phyloP scores from a whole-genome alignment of 2,113 vertebrate species.

The Crotalus horridus region DNA sequence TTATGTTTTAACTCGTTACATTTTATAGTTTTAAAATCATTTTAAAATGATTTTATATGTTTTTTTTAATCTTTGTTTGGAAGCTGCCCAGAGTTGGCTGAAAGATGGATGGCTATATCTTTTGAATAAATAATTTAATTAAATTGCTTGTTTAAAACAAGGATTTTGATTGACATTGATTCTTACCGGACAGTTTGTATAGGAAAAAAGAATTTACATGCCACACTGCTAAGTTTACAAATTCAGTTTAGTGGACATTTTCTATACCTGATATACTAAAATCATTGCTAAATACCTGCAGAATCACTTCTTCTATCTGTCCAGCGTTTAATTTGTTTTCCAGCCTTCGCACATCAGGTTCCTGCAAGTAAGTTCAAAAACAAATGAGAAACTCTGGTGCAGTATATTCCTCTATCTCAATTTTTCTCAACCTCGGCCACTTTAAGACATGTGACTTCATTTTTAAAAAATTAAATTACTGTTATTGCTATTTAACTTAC shows the following conservation, averaged over 20 bases:
- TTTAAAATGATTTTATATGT: background rate
- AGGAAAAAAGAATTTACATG: background rate
- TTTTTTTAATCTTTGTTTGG: background rate
- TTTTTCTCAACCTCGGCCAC: background rate
- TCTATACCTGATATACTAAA: background rate
- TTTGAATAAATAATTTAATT: background rate
- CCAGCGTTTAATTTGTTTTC: conserved; percentile 85
- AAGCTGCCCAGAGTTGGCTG: background rate
- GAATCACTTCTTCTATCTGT: conserved; percentile 91
- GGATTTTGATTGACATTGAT: background rate
- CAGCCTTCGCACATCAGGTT: conserved; percentile 79
- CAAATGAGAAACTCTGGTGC: background rate
- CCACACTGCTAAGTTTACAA: background rate
- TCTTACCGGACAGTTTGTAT: background rate
- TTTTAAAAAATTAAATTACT: background rate
- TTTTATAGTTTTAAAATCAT: background rate
- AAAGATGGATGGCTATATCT: background rate
- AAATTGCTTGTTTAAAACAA: background rate
- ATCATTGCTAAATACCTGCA: conserved; percentile 75
- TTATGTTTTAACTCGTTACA: background rate
- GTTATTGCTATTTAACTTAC: background rate
- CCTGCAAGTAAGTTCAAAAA: conserved; percentile 71
- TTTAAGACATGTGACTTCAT: background rate
- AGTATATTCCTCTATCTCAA: background rate
- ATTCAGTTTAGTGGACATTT: background rate